phyloP scores from a whole-genome alignment of 53 echinoderm and acorn worm genomes.

The Apostichopus leukothele region DNA sequence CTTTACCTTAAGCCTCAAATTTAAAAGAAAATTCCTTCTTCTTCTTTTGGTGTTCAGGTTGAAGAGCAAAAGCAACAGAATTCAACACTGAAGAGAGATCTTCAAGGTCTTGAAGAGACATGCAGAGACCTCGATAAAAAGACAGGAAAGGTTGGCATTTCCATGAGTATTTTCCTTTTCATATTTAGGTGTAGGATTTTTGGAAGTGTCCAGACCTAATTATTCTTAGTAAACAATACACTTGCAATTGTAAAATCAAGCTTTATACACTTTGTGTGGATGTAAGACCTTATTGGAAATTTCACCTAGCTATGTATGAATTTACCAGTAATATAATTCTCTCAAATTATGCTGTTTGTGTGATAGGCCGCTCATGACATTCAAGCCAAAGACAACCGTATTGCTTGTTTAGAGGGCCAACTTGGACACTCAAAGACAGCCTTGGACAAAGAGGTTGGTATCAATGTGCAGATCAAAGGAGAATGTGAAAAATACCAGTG shows the following conservation, averaged over 20 bases:
- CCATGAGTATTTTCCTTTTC: no score
- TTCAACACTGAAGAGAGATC: constrained; percentile 66
- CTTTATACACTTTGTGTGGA: no score
- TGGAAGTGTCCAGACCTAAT: no score
- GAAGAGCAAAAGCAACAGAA: constrained; percentile 82
- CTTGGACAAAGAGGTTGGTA: constrained; percentile 63
- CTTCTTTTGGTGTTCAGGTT: constrained; percentile 40
- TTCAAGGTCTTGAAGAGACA: constrained; percentile 73
- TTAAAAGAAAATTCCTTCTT: neutral
- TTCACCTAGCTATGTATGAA: no score
- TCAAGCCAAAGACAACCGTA: constrained; percentile 72
- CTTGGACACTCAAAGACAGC: constrained; percentile 77
- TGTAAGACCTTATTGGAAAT: no score
- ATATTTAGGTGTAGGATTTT: no score
- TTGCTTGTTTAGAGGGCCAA: constrained; percentile 86
- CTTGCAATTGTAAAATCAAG: no score
- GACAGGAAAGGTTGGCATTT: constrained; percentile 58
- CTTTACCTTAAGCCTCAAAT: no score
- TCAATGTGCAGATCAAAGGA: constrained; percentile 65
- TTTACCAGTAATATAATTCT: neutral
- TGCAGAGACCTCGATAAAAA: constrained; percentile 81
- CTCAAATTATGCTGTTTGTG: neutral
- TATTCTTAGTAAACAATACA: no score
- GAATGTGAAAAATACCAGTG: constrained; percentile 84
- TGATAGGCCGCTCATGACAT: constrained; percentile 67